Base-by-base conservation (phyloP, 2,888 invertebrate species). In the Criorhina ranunculi region DNA sequence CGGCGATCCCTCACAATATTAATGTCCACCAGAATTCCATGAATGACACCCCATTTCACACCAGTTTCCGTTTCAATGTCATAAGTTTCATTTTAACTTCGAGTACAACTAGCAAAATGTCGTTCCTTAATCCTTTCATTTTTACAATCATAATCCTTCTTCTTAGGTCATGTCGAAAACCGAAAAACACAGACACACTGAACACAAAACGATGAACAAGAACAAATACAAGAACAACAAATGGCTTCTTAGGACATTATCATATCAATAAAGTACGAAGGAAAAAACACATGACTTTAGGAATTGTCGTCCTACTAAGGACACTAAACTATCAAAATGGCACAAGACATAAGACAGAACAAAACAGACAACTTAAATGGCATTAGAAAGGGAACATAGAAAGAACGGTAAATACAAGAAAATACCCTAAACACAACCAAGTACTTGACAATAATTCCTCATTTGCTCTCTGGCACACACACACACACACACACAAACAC, bases 251-350 rank as follows among this genome's bases (percentile, higher is more conserved):
- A 72, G 77, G 72, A 82, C 40, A 67, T 82, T 77, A 72, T 78
- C 82, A 82, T 72, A 78, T 78, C 78, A 82, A 82, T 82, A 82
- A 82, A 82, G 51, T 81, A 31, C 70, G 17, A 72, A 46, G 42
- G 17, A 66, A 46, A 42, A 66, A 77, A 59, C 59, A 66, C 72
- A 77, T 77, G 77, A 72, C 64, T 72, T 59, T 51, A 53, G 19
- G 51, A 59, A 55, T 57, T 77, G 62, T 59, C 59, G 51, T 72
- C 70, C 70, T 66, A 33, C 46, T n/a, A 7, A 33, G 72, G 72
- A 66, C 37, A 66, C 19, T 9, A 59, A 44, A 77, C 31, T 62
- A 70, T 70, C 19, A 37, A 62, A 15, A 51, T 15, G 12, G 29
- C 24, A 53, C 46, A 37, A 60, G 4, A 17, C 33, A 24, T 5